Percentiles rank a stretch among this genome's conserved stretches.
phyloP scores from a whole-genome alignment of 2,888 invertebrate species.

The Congeria kusceri region DNA sequence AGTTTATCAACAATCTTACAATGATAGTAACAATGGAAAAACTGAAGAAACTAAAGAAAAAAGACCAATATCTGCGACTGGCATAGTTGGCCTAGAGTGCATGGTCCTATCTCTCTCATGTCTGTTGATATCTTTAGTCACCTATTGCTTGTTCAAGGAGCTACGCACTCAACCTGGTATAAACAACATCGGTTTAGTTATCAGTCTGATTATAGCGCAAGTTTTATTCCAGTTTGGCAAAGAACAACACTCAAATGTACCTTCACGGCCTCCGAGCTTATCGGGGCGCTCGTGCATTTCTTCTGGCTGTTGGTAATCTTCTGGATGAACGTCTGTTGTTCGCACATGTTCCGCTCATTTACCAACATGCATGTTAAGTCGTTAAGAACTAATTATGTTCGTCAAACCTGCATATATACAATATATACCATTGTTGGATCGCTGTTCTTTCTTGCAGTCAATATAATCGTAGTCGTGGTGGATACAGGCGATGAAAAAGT shows the following conservation, averaged over 20 bases:
- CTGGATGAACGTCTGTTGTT: slow-evolving; percentile 55
- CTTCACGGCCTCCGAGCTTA: slow-evolving; percentile 18
- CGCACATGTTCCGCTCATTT: slow-evolving; percentile 53
- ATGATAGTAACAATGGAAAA: neutral
- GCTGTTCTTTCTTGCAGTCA: slow-evolving; percentile 29
- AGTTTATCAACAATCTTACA: too few relatives aligned
- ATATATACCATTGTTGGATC: slow-evolving; percentile 29
- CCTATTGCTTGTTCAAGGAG: slow-evolving; percentile 39
- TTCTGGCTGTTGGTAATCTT: slow-evolving; percentile 49
- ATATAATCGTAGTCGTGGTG: slow-evolving; percentile 6
- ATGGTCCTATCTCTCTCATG: slow-evolving; percentile 38
- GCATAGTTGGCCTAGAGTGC: slow-evolving; percentile 39
- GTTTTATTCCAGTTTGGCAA: slow-evolving; percentile 47
- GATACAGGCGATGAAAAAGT: slow-evolving; percentile 14
- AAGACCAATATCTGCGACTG: slow-evolving; percentile 15
- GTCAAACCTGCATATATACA: slow-evolving; percentile 25
- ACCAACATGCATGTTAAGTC: neutral
- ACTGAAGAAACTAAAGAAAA: neutral
- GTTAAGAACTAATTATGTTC: neutral
- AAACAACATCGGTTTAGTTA: slow-evolving; percentile 47
- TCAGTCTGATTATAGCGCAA: slow-evolving; percentile 44
- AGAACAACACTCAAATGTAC: slow-evolving; percentile 11
- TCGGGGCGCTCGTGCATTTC: slow-evolving; percentile 51
- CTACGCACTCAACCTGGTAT: slow-evolving; percentile 55
- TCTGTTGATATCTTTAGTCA: slow-evolving; percentile 29